These are phyloP conservation scores for Fregetta grallaria DNA, from an alignment of 2,113 vertebrate genomes.

Conservation along the genomic window DNA sequence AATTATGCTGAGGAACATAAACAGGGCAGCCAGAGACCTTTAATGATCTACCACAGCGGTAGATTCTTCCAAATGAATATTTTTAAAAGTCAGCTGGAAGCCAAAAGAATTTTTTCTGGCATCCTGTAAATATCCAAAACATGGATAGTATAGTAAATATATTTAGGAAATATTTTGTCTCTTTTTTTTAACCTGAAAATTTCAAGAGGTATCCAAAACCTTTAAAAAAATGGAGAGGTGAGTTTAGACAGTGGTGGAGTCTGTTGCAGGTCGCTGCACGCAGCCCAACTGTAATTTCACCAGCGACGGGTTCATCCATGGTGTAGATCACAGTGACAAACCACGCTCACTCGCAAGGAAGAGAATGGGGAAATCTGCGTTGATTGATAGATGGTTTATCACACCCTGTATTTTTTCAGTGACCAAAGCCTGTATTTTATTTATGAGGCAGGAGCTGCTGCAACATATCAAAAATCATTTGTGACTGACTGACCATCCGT, in stretches of 20 bases:
- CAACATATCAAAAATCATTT: background rate
- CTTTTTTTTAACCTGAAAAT: background rate
- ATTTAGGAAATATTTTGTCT: background rate
- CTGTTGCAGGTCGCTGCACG: background rate
- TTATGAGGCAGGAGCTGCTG: background rate
- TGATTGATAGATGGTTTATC: background rate
- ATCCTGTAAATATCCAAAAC: background rate
- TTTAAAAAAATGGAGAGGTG: background rate
- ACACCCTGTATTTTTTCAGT: rapidly evolving
- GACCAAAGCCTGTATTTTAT: background rate
- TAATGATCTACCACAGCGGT: background rate
- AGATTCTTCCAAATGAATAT: background rate
- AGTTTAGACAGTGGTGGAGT: background rate
- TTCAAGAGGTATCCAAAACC: background rate
- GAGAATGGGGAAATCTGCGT: background rate
- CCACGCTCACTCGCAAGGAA: background rate
- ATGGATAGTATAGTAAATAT: background rate
- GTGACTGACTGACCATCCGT: background rate
- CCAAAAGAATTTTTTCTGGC: background rate
- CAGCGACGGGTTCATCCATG: background rate
- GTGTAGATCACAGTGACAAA: background rate
- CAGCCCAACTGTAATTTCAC: background rate
- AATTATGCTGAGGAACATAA: background rate
- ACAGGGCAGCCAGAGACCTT: background rate
- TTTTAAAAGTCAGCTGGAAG: background rate